Evolutionary conservation across 53 echinoderm and acorn worm genomes (phyloP).

Genomic region (Astropecten irregularis): DNA sequence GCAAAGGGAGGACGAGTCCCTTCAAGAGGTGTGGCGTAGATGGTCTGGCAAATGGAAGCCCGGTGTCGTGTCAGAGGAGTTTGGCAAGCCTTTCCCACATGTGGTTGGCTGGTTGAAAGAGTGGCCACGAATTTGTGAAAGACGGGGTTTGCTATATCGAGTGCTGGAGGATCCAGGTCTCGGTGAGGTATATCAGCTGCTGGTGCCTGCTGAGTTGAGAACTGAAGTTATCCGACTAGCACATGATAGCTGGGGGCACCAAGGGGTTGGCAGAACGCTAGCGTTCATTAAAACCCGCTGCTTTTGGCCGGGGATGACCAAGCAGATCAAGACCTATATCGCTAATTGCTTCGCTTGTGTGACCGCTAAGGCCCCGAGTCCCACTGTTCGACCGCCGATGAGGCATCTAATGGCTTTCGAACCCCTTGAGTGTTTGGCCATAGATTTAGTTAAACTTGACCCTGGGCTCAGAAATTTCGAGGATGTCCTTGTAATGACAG

Average conservation of each 20-base stretch:
- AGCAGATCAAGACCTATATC: conserved; percentile 29
- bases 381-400: conserved; percentile 52
- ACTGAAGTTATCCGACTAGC: not conserved
- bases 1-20: conserved; percentile 49
- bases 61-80: not conserved
- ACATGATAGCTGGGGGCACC: conserved; percentile 62
- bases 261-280: conserved; percentile 46
- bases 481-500: conserved; percentile 61
- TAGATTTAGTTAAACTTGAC: conserved; percentile 71
- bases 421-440: conserved; percentile 60
- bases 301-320: conserved; percentile 60
- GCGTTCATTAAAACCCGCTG: conserved; percentile 35
- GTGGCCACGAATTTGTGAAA: not conserved
- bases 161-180: not conserved
- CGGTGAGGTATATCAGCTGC: conserved; percentile 6
- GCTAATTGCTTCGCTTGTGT: conserved; percentile 54
- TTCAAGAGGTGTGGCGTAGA: conserved; percentile 25
- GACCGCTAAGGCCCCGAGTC: conserved; percentile 36
- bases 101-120: conserved; percentile 34
- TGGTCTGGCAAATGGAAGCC: conserved; percentile 46
- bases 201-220: conserved; percentile 10
- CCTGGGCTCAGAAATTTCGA: conserved; percentile 54
- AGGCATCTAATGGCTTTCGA: conserved; percentile 59
- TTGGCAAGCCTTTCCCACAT: not conserved
- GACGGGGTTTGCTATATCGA: conserved; percentile 39